Conservation (phyloP, 37 sponge, comb jelly and placozoan genomes). For the Mnemiopsis leidyi region DNA sequence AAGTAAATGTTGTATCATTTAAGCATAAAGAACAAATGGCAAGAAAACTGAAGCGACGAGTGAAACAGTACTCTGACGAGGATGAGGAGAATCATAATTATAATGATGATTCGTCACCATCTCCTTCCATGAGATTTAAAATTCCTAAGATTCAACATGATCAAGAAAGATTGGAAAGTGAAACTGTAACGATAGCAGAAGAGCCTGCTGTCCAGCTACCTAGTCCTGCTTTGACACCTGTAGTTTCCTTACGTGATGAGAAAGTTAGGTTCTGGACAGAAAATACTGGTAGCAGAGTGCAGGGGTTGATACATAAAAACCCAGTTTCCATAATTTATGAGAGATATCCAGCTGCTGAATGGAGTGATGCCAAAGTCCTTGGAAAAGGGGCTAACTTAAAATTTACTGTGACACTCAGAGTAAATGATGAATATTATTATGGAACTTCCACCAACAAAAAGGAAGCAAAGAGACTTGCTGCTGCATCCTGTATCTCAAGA, state of each 20-base stretch:
- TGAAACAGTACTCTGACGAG: background rate
- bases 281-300: background rate
- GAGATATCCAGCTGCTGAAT: slow-evolving; percentile 30
- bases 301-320: slow-evolving; percentile 16
- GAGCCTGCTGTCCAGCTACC: background rate
- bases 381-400: background rate
- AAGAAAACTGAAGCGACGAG: slow-evolving; percentile 23
- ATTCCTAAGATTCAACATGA: slow-evolving; percentile 8
- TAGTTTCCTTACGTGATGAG: background rate
- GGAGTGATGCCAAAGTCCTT: background rate
- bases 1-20: background rate
- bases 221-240: background rate
- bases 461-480: slow-evolving; percentile 58
- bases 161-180: background rate
- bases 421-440: slow-evolving; percentile 13
- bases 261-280: slow-evolving; percentile 33
- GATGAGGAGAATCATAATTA: background rate
- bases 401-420: background rate
- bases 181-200: background rate
- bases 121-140: background rate
- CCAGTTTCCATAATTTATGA: slow-evolving; percentile 56
- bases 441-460: slow-evolving; percentile 16
- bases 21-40: slow-evolving; percentile 47
- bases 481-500: background rate
- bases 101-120: background rate